These are phyloP conservation scores for Lysandra bellargus DNA, from an alignment of 2,888 invertebrate species.

Conservation along the genomic window DNA sequence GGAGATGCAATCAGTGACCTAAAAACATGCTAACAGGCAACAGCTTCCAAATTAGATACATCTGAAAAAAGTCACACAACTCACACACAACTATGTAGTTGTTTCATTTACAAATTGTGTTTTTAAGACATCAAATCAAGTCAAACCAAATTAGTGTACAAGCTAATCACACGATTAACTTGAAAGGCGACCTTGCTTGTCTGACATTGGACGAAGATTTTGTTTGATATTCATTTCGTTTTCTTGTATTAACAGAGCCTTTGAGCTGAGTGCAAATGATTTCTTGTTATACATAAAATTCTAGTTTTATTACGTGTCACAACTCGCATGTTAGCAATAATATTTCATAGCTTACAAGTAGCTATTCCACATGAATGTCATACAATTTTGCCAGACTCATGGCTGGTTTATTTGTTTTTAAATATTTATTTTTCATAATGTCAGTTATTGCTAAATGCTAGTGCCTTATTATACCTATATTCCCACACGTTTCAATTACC, in stretches of 20 bases:
- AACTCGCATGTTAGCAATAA: neutral
- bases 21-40: no score
- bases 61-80: no score
- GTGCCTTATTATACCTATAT: no score
- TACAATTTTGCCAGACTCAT: no score
- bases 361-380: neutral
- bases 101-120: neutral
- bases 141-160: neutral
- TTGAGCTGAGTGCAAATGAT: conserved; percentile 45
- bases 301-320: conserved; percentile 5
- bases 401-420: no score
- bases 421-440: no score
- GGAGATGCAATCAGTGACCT: no score
- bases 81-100: neutral
- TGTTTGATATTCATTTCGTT: conserved; percentile 55
- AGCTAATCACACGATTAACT: conserved; percentile 54
- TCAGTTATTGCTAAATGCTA: no score
- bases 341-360: neutral
- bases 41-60: no score
- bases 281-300: conserved; percentile 5
- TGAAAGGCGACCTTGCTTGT: conserved; percentile 70
- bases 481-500: no score
- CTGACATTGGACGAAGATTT: conserved; percentile 72
- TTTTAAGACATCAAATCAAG: conserved; percentile 1
- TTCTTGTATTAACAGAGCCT: conserved; percentile 47